Conservation (phyloP, 1,140 invertebrate genomes). For the Rhysida immarginata region DNA sequence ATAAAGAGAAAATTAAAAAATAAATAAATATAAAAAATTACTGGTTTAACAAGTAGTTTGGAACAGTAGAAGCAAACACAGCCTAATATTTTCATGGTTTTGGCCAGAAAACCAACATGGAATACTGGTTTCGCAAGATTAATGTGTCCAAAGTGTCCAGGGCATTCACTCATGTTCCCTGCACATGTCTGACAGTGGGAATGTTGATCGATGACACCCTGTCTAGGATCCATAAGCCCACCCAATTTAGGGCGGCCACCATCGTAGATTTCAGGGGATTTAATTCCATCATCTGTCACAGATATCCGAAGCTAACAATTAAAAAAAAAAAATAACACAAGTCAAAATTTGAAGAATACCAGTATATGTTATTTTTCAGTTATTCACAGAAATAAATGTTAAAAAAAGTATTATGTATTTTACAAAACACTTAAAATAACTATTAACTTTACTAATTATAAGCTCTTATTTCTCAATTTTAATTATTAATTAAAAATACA, state of each 20-base stretch:
- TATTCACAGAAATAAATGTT: too few species aligned
- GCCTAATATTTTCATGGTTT: conserved; percentile 88
- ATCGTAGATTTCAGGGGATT: conserved; percentile 95
- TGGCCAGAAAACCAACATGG: conserved; percentile 94
- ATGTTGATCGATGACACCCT: conserved; percentile 89
- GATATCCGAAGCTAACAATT: conserved; percentile 79
- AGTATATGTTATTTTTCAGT: too few species aligned
- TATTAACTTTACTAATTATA: too few species aligned
- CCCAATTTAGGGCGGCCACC: conserved; percentile 92
- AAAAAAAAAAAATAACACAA: too few species aligned
- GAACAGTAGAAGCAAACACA: conserved; percentile 98
- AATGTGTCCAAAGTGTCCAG: conserved; percentile 99
- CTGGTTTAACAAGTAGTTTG: conserved; percentile 83
- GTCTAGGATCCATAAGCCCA: conserved; percentile 96
- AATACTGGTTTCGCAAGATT: conserved; percentile 97
- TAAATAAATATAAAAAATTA: conserved; percentile 37
- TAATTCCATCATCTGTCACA: conserved; percentile 91
- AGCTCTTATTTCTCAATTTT: too few species aligned
- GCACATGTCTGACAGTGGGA: conserved; percentile 95
- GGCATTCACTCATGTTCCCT: conserved; percentile 94
- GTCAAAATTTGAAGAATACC: too few species aligned
- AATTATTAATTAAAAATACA: too few species aligned
- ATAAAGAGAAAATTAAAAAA: too few species aligned
- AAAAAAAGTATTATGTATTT: too few species aligned
- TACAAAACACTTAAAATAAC: too few species aligned